phyloP scores from a whole-genome alignment of 2,888 invertebrate genomes.

The Torymus aiolomorphi region DNA sequence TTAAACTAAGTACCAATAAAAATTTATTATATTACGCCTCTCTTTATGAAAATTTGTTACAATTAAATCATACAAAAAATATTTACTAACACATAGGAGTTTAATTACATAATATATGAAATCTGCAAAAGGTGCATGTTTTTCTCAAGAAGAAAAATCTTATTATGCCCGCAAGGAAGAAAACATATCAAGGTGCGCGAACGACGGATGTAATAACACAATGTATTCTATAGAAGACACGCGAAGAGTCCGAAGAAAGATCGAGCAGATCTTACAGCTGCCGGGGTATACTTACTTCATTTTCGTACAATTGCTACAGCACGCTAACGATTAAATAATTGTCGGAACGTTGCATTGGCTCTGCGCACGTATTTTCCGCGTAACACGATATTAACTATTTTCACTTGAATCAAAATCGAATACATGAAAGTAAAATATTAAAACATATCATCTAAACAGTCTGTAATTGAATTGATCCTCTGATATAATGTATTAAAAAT shows the following conservation, averaged over 20 bases:
- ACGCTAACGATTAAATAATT: slow-evolving; percentile 48
- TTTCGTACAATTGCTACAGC: slow-evolving; percentile 13
- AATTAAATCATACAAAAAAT: no score
- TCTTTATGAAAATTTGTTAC: no score
- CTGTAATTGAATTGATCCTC: no score
- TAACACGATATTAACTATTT: not conserved
- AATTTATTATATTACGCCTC: no score
- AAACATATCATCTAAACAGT: no score
- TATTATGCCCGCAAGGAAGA: slow-evolving; percentile 14
- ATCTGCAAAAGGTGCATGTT: not conserved
- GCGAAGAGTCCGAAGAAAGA: slow-evolving; percentile 7
- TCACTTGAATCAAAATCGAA: not conserved
- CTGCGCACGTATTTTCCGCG: not conserved
- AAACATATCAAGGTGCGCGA: slow-evolving; percentile 9
- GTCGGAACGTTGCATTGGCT: not conserved
- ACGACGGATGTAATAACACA: not conserved
- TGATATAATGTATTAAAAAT: no score
- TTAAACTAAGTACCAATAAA: no score
- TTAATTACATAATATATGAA: slow-evolving; percentile 20
- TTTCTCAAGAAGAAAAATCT: slow-evolving; percentile 30
- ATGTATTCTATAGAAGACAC: slow-evolving; percentile 6
- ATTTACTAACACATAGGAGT: no score
- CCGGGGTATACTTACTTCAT: not conserved
- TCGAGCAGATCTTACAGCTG: slow-evolving; percentile 10
- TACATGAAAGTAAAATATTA: no score